Percentiles rank a stretch among this genome's conserved stretches.
Evolutionary conservation across 35 echinoderm and acorn worm genomes (phyloP).

Genomic region (Diadema setosum): DNA sequence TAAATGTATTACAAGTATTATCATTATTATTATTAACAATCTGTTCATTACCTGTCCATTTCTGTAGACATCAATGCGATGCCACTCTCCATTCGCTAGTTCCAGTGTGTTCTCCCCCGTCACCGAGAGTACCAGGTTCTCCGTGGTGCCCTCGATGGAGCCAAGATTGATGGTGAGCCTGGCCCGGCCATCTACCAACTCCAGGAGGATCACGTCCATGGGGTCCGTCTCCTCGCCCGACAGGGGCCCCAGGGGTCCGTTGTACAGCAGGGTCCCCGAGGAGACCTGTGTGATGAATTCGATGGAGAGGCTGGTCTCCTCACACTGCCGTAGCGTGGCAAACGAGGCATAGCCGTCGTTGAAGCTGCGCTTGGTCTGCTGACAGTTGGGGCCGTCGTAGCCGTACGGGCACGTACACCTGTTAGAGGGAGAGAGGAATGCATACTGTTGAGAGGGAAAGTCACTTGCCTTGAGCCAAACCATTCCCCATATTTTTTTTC

Average conservation of each 20-base stretch:
- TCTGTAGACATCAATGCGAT: slow-evolving; percentile 79
- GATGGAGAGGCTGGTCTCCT: slow-evolving; percentile 63
- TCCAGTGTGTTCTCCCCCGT: neutral
- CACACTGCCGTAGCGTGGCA: slow-evolving; percentile 66
- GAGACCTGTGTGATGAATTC: slow-evolving; percentile 78
- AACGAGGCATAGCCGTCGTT: slow-evolving; percentile 53
- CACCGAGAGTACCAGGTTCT: neutral
- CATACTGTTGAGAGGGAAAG: too few relatives aligned
- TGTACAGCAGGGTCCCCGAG: slow-evolving; percentile 75
- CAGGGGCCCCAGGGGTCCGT: slow-evolving; percentile 52
- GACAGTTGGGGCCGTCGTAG: slow-evolving; percentile 75
- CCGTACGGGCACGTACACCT: slow-evolving; percentile 68
- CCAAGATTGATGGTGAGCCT: slow-evolving; percentile 79
- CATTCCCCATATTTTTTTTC: too few relatives aligned
- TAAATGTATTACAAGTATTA: too few relatives aligned
- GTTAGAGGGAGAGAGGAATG: too few relatives aligned
- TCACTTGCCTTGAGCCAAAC: too few relatives aligned
- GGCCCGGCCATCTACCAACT: slow-evolving; percentile 54
- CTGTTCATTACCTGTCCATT: slow-evolving; percentile 57
- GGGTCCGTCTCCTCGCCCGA: slow-evolving; percentile 18
- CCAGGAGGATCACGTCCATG: slow-evolving; percentile 70
- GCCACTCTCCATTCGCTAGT: slow-evolving; percentile 78
- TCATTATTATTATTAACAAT: too few relatives aligned
- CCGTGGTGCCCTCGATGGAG: neutral
- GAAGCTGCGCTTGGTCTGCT: slow-evolving; percentile 85